Evolutionary conservation across 2,797 vertebrate species (phyloP).

Genomic region (Cuculus canorus): DNA sequence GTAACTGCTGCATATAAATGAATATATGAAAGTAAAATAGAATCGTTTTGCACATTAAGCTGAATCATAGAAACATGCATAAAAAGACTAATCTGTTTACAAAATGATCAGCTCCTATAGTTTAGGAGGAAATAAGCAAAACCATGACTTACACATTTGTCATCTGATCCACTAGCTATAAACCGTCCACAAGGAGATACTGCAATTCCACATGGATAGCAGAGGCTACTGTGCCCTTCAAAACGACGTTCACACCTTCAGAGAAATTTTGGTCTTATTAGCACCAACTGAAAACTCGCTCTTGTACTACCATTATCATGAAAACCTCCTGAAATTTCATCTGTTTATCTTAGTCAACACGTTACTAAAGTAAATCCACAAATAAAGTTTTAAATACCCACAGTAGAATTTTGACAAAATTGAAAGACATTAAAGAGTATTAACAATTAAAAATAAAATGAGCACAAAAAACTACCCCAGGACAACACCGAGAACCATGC

Average conservation of each 20-base stretch:
- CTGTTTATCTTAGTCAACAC: background rate
- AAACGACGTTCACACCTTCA: constrained; percentile 88
- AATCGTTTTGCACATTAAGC: background rate
- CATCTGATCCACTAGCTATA: constrained; percentile 88
- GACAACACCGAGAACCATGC: background rate
- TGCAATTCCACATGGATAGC: constrained; percentile 82
- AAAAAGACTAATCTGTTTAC: background rate
- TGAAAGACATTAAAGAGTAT: background rate
- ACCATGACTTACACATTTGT: constrained; percentile 83
- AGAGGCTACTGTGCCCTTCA: constrained; percentile 82
- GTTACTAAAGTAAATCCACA: background rate
- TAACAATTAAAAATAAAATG: background rate
- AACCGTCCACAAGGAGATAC: constrained; percentile 89
- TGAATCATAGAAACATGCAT: background rate
- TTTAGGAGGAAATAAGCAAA: background rate
- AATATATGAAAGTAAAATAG: background rate
- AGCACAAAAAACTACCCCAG: background rate
- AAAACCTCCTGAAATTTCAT: background rate
- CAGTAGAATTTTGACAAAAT: background rate
- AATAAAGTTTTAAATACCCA: background rate
- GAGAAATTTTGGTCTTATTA: background rate
- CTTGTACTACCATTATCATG: background rate
- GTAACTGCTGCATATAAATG: background rate
- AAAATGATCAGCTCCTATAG: background rate
- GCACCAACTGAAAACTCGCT: background rate